Evolutionary conservation across 1,140 invertebrate species (phyloP), one percentile per base, ranked within the genome.

Genomic region (Vollenhovia emeryi): DNA sequence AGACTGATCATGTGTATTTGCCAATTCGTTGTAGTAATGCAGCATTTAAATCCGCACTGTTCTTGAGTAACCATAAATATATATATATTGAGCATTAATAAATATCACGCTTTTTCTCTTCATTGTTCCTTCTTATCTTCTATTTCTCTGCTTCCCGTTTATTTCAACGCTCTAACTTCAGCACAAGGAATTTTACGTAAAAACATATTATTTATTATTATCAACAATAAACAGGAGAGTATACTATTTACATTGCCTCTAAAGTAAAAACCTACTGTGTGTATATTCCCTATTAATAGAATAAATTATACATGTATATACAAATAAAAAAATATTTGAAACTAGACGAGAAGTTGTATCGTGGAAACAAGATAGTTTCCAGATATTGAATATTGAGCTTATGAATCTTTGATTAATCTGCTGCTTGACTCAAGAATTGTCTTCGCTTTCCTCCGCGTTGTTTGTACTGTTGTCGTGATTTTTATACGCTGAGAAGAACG

Each of bases 401-500:
- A 80, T 36, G 3, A 36, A n/a, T 40, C 33, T 62, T 62, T 62
- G 5, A 59, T 45, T 43, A 78, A 60, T 74, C 27, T 83, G 57
- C 9, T 7, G 13, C 40, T 64, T 52, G 36, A 3, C 62, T 84
- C 40, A 68, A 11, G 59, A 62, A 13, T 40, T 84, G 27, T 69
- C n/a, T 11, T 87, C 50, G n/a, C n/a, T 73, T 4, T 87, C 62
- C 45, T 90, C 45, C 24, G 80, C 55, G 27, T 15, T 52, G 18
- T 15, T 74, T 50, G 93, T 94, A 48, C 91, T 85, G 64, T 94
- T 93, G 13, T 94, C 93, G 33, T 95, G 93, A 80, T 97, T 97
- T 91, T 97, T 97, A 89, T 98, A 98, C 3, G 97, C 96, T 0
- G 97, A 97, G 94, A 98, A 98, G 94, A 98, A 98, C 0, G 97